Evolutionary conservation across 2,113 vertebrate species (phyloP).

Genomic region (Tachycineta bicolor): DNA sequence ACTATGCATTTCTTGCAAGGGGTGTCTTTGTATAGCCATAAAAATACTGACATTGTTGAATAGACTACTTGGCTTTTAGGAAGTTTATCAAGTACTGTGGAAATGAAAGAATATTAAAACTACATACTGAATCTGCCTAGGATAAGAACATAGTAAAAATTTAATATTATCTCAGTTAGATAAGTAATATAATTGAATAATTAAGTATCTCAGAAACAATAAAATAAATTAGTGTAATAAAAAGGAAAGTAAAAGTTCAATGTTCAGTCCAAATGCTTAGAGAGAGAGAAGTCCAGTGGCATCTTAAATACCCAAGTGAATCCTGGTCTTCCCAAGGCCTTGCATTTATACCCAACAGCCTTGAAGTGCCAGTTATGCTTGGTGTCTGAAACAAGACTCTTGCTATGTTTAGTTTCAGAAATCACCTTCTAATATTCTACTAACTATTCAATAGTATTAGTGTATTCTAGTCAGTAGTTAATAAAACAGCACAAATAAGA

Average conservation of each 20-base stretch:
- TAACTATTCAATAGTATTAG: neutral
- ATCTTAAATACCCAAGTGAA: neutral
- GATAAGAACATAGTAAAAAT: neutral
- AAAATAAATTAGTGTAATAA: neutral
- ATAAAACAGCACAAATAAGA: neutral
- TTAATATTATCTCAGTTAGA: neutral
- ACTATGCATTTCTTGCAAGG: neutral
- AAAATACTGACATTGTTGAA: neutral
- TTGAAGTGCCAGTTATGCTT: neutral
- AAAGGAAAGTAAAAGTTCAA: neutral
- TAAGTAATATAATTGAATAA: neutral
- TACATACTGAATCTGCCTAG: neutral
- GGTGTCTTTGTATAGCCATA: neutral
- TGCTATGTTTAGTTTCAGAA: neutral
- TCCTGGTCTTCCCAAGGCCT: neutral
- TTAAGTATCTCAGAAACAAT: neutral
- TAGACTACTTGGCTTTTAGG: neutral
- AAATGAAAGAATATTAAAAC: neutral
- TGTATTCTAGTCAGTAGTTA: neutral
- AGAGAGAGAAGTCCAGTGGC: neutral
- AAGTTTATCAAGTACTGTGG: neutral
- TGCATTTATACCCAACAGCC: neutral
- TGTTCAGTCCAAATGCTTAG: neutral
- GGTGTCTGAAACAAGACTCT: neutral
- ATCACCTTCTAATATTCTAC: neutral